Conservation (phyloP, 2,888 invertebrate genomes). For the Anorthoa munda region DNA sequence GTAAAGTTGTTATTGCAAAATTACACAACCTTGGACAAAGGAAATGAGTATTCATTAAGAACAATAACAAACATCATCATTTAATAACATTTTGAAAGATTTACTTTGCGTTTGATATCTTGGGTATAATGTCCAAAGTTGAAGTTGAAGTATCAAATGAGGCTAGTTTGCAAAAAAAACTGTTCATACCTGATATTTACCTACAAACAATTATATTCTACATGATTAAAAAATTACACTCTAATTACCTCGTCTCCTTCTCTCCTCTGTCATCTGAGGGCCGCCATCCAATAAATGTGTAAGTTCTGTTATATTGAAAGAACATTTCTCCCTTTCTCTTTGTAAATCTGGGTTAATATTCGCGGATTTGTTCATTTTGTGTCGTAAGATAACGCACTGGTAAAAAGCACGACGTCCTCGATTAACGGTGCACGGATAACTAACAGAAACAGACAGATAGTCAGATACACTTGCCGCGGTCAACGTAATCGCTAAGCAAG, state of each 20-base stretch:
- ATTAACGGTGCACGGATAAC: conserved; percentile 41
- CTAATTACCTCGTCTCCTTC: conserved; percentile 88
- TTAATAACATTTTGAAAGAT: neutral
- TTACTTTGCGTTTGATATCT: conserved; percentile 3
- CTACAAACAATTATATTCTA: neutral
- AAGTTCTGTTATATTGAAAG: conserved; percentile 94
- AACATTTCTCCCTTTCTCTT: conserved; percentile 94
- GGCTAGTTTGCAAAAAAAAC: conserved; percentile 13
- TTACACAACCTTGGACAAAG: conserved; percentile 24
- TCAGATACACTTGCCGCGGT: conserved; percentile 26
- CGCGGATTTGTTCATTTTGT: conserved; percentile 71
- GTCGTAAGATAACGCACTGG: conserved; percentile 19
- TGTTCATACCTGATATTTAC: neutral
- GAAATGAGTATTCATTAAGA: neutral
- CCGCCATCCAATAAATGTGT: conserved; percentile 95
- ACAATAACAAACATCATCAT: neutral
- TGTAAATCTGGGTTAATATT: conserved; percentile 93
- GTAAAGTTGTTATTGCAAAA: neutral
- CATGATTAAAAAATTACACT: conserved; percentile 13
- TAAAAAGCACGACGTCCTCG: conserved; percentile 32
- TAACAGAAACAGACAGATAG: conserved; percentile 29
- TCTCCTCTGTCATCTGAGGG: conserved; percentile 93
- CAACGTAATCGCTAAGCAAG: conserved; percentile 44
- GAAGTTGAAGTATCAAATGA: neutral
- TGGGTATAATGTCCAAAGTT: conserved; percentile 30